Evolutionary conservation across 2,113 vertebrate species (phyloP).

Genomic region (Corythornis vintsioides): DNA sequence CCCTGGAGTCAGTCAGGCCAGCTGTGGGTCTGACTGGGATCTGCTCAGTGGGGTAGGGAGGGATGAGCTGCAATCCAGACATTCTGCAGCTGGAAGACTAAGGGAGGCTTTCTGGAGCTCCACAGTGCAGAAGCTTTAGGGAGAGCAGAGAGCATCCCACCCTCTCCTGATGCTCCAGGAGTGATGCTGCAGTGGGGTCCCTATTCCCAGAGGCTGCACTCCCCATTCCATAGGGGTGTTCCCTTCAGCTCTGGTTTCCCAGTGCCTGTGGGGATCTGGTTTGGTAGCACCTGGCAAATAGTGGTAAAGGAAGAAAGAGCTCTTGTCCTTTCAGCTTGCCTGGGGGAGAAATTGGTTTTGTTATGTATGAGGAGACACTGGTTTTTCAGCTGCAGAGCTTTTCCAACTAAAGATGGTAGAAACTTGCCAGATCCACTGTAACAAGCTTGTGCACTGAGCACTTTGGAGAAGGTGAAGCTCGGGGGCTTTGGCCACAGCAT

Average conservation of each 20-base stretch:
- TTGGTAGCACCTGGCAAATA: background rate
- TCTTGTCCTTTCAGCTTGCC: background rate
- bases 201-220: background rate
- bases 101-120: background rate
- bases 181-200: background rate
- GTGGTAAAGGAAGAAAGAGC: background rate
- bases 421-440: background rate
- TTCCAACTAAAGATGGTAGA: background rate
- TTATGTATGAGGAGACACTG: background rate
- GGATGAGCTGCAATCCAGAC: background rate
- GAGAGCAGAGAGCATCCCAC: background rate
- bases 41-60: background rate
- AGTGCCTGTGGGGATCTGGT: background rate
- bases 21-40: background rate
- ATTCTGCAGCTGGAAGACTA: background rate
- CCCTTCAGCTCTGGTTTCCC: background rate
- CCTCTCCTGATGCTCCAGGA: background rate
- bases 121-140: background rate
- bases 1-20: background rate
- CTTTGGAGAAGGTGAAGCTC: background rate
- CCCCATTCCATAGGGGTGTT: background rate
- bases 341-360: background rate
- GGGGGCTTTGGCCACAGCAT: background rate
- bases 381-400: background rate
- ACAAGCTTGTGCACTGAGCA: background rate